Evolutionary conservation across 2,113 vertebrate species (phyloP), one percentile per base, ranked within the genome.

Genomic region (Dipodomys merriami): DNA sequence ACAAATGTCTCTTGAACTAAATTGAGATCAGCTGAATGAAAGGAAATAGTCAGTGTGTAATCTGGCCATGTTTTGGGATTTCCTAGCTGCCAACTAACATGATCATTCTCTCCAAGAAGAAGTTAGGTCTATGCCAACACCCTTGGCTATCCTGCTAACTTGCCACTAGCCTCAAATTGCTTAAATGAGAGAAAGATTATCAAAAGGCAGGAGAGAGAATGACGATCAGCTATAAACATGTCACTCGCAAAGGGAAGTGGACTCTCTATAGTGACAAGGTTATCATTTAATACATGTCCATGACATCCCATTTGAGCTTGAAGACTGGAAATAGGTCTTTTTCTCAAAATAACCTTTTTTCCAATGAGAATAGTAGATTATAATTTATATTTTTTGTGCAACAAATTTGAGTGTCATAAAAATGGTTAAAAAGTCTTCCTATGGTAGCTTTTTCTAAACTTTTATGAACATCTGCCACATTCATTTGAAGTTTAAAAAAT

Each of bases 401-500:
- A 94, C 93, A 91, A 97, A 96, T 97, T 94, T 93, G 96, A 96
- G 92, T 97, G 96, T 95, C 97, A 96, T 95, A 97, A 97, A 97
- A 97, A 97, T 97, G 96, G 97, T 97, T 97, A 97, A 97, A 97
- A 97, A 96, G 97, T 97, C 96, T 96, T 97, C 96, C 96, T 97
- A 97, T 97, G 97, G 97, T 97, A 96, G 97, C 96, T 97, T 97
- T 97, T 96, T 97, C 97, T 97, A 97, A 97, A 97, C 97, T 97
- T 97, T 96, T 97, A 97, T 93, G 96, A 97, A 97, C 97, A 97
- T 97, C 97, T 97, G 97, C 96, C 97, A 97, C 97, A 97, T 97
- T 97, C 97, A 96, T 97, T 97, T 96, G 97, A 97, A 97, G 97
- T 97, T 97, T 97, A 97, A 97, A 97, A 97, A 97, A 97, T 97